Percentiles rank a stretch among this genome's conserved stretches.
phyloP scores from a whole-genome alignment of 1,140 invertebrate species.

The Charaxes varanes region DNA sequence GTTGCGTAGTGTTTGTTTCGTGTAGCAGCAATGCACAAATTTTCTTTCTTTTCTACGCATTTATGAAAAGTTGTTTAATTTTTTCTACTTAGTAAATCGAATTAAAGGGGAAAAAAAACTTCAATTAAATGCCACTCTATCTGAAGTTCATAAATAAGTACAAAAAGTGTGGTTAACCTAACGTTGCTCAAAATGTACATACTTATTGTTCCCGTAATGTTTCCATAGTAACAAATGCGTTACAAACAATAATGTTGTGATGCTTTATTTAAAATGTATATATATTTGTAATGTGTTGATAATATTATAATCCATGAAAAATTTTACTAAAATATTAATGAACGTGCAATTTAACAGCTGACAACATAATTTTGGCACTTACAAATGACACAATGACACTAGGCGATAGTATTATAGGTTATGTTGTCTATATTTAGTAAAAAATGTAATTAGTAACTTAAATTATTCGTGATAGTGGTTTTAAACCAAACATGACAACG shows the following conservation, averaged over 20 bases:
- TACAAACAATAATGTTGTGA: conserved; percentile 5
- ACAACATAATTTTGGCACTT: background rate
- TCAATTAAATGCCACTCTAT: no score
- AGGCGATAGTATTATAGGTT: conserved; percentile 49
- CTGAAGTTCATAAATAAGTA: no score
- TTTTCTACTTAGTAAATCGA: no score
- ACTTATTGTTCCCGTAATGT: no score
- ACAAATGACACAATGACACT: conserved; percentile 41
- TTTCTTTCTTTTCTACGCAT: no score
- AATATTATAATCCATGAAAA: background rate
- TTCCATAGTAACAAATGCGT: conserved; percentile 5
- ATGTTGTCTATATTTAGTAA: conserved; percentile 63
- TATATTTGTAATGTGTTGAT: background rate
- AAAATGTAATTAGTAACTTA: conserved; percentile 71
- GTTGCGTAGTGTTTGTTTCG: no score
- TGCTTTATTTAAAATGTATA: background rate
- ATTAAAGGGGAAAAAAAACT: no score
- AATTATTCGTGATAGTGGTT: conserved; percentile 46
- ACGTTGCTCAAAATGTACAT: no score
- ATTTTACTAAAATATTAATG: no score
- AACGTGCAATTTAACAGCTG: background rate
- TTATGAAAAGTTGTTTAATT: conserved; percentile 1
- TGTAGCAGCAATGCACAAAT: no score
- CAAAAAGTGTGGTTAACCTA: no score
- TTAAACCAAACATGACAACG: conserved; percentile 63